phyloP scores from a whole-genome alignment of 2,888 invertebrate genomes.

The Axea sp. region DNA sequence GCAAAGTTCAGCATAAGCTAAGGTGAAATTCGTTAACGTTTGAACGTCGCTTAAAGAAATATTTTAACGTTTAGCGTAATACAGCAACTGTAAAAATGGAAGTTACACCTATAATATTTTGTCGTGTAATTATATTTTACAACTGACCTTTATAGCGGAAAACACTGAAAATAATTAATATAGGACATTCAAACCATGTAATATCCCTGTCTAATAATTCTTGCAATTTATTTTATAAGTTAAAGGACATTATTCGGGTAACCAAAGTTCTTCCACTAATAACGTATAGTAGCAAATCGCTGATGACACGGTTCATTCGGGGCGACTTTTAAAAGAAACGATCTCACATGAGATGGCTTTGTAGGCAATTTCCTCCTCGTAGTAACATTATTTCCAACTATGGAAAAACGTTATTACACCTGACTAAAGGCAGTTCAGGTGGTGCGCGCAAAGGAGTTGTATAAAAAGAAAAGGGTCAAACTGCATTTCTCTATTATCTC shows the following conservation, averaged over 20 bases:
- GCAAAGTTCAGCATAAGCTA: conserved; percentile 6
- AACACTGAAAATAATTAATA: too few relatives aligned
- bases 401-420: conserved; percentile 61
- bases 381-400: conserved; percentile 60
- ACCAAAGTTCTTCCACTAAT: conserved; percentile 15
- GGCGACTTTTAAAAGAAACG: conserved; percentile 23
- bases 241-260: neutral
- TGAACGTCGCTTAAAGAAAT: conserved; percentile 23
- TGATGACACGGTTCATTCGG: conserved; percentile 26
- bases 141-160: too few relatives aligned
- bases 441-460: conserved; percentile 44
- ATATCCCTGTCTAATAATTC: conserved; percentile 8
- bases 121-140: too few relatives aligned
- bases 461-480: conserved; percentile 32
- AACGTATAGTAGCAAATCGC: conserved; percentile 29
- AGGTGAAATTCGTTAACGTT: conserved; percentile 36
- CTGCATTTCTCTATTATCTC: conserved; percentile 69
- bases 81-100: neutral
- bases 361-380: conserved; percentile 55
- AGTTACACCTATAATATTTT: too few relatives aligned
- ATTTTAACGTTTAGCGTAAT: neutral
- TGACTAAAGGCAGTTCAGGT: conserved; percentile 33
- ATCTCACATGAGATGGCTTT: conserved; percentile 34
- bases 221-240: conserved; percentile 12
- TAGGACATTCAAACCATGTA: too few relatives aligned